Percentiles rank a stretch among this genome's conserved stretches.
phyloP scores from a whole-genome alignment of 30 jellyfish, hydroid and myxozoan species.

The Cassiopea andromeda region DNA sequence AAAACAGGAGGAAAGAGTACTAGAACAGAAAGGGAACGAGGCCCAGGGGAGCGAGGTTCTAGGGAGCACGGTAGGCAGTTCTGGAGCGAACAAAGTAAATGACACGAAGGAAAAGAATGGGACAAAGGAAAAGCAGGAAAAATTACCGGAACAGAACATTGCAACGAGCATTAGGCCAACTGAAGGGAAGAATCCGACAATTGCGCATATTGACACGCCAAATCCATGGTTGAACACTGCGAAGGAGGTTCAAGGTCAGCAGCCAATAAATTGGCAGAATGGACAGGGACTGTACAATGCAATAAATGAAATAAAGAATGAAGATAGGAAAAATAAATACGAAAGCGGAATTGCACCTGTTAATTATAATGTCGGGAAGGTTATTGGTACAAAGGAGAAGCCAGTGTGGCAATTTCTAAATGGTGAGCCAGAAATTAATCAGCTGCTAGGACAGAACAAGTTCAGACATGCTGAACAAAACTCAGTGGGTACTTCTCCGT shows the following conservation, averaged over 20 bases:
- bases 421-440: slow-evolving; percentile 36
- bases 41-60: not conserved
- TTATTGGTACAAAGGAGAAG: not conserved
- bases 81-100: too few relatives aligned
- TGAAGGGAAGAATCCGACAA: not conserved
- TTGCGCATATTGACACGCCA: not conserved
- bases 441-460: slow-evolving; percentile 34
- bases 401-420: slow-evolving; percentile 61
- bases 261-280: slow-evolving; percentile 63
- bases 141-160: not conserved
- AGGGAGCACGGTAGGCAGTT: too few relatives aligned
- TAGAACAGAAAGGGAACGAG: not conserved
- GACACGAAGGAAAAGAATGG: not conserved
- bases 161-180: not conserved
- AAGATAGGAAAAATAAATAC: not conserved
- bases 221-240: slow-evolving; percentile 69
- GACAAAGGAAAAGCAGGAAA: not conserved
- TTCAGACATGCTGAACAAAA: slow-evolving; percentile 25
- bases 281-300: slow-evolving; percentile 64
- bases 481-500: slow-evolving; percentile 48
- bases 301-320: not conserved
- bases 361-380: slow-evolving; percentile 30
- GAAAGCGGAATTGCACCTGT: slow-evolving; percentile 38
- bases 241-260: slow-evolving; percentile 42
- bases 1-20: not conserved